Evolutionary conservation across 1,140 invertebrate genomes (phyloP).

Genomic region (Ctenoplectra terminalis): DNA sequence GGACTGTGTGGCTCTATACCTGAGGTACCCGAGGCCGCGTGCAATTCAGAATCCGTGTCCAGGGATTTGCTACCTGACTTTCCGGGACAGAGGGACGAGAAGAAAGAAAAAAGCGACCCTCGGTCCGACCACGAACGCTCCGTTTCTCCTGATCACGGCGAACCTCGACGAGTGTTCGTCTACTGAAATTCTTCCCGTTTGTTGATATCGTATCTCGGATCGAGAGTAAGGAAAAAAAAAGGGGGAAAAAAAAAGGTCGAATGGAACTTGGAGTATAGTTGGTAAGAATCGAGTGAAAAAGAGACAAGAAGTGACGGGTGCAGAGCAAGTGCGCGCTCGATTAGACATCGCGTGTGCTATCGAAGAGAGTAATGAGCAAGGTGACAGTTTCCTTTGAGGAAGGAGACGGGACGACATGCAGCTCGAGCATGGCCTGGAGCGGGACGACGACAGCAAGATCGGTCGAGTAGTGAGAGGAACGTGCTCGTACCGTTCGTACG

Average conservation of each 20-base stretch:
- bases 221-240: no score
- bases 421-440: slow-evolving; percentile 39
- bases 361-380: slow-evolving; percentile 47
- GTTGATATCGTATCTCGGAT: no score
- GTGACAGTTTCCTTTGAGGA: slow-evolving; percentile 46
- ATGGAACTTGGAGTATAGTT: background rate
- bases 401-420: slow-evolving; percentile 56
- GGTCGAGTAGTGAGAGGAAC: slow-evolving; percentile 53
- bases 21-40: slow-evolving; percentile 1
- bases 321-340: slow-evolving; percentile 13
- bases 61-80: slow-evolving; percentile 57
- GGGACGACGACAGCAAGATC: slow-evolving; percentile 52
- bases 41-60: background rate
- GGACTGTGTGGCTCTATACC: slow-evolving; percentile 4
- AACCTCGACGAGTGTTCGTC: background rate
- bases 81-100: background rate
- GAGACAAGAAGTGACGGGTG: slow-evolving; percentile 3
- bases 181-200: background rate
- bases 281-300: background rate
- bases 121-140: slow-evolving; percentile 37
- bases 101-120: background rate
- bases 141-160: slow-evolving; percentile 23
- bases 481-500: slow-evolving; percentile 22
- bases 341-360: slow-evolving; percentile 20
- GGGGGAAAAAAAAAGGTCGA: no score